Base-by-base conservation (phyloP, 2,888 invertebrate species). In the Callinectes sapidus region DNA sequence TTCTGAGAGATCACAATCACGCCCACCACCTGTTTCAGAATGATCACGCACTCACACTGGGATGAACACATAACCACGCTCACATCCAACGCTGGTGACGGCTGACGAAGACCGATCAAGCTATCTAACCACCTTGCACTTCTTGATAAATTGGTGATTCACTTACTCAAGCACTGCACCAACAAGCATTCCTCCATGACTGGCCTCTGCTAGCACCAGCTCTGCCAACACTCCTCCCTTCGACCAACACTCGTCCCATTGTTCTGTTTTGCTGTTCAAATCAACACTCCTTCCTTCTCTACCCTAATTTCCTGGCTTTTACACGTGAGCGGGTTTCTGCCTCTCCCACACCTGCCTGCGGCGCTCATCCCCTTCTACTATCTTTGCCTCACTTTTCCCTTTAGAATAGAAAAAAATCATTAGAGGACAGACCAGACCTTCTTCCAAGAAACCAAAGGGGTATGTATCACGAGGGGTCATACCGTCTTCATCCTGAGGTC, bases 321-420 rank as follows among this genome's bases (percentile, higher is more conserved):
- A 66, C 66, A 66, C 90, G 42, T 90, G 66, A 32, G 39, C 23
- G 90, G 2, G 42, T 42, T 42, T 90, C 90, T 48, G 35, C 48
- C 90, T 90, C 71, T 48, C 81, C 81, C 90, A 42, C 81, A 42
- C 81, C 90, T 90, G 48, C 90, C 90, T 55, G n/a, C 81, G 54
- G 28, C 23, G 32, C 39, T 71, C 89, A 32, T 66, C 48, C 61
- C 88, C 55, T 18, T 89, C 48, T 66, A 48, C 61, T 2, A 35
- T 54, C 48, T 18, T 48, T 87, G 81, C 81, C 35, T 81, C 18
- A 81, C 14, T 35, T 81, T 35, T 48, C 42, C 6, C n/a, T 16
- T 18, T 16, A 87, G n/a, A 87, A 42, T 6, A 54, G n/a, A 71
- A n/a, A 48, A 87, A 54, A 48, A 28, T 13, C n/a, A 23, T 42